Percentiles rank a stretch among this genome's conserved stretches.
These are phyloP conservation scores for Drosophila arizonae DNA, from an alignment of 1,140 invertebrate genomes.

Conservation along the genomic window DNA sequence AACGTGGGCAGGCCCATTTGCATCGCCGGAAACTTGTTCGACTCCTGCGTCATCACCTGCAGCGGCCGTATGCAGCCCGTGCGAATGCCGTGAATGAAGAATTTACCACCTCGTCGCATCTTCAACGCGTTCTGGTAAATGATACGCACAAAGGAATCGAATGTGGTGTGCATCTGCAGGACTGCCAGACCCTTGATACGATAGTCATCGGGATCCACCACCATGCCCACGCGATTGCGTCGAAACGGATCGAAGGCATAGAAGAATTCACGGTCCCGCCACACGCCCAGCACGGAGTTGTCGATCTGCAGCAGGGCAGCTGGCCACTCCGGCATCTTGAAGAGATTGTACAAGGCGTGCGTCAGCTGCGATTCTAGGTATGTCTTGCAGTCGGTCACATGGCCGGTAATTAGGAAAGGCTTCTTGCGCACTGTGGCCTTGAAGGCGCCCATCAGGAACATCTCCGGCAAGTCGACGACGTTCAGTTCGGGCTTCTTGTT, in stretches of 20 bases:
- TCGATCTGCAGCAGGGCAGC: slow-evolving; percentile 83
- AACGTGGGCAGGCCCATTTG: slow-evolving; percentile 67
- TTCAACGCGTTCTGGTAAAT: slow-evolving; percentile 68
- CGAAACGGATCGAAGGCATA: slow-evolving; percentile 83
- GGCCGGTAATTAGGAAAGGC: slow-evolving; percentile 72
- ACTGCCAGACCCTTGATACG: slow-evolving; percentile 66
- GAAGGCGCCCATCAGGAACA: slow-evolving; percentile 76
- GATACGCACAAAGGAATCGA: slow-evolving; percentile 70
- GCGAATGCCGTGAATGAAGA: slow-evolving; percentile 72
- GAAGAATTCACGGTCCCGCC: slow-evolving; percentile 83
- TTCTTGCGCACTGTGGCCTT: slow-evolving; percentile 71
- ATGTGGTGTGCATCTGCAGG: slow-evolving; percentile 72
- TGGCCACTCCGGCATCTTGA: slow-evolving; percentile 77
- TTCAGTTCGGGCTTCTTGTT: slow-evolving; percentile 77
- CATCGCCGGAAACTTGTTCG: slow-evolving; percentile 62
- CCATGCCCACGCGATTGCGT: slow-evolving; percentile 62
- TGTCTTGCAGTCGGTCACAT: slow-evolving; percentile 67
- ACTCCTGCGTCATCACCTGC: slow-evolving; percentile 53
- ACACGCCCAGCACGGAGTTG: slow-evolving; percentile 80
- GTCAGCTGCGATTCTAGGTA: slow-evolving; percentile 79
- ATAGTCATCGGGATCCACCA: slow-evolving; percentile 76
- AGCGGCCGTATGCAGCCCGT: slow-evolving; percentile 71
- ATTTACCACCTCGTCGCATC: slow-evolving; percentile 79
- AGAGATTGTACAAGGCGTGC: slow-evolving; percentile 74
- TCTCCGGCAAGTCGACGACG: slow-evolving; percentile 71